Percentiles rank a stretch among this genome's conserved stretches.
Conservation (phyloP, 2,888 invertebrate species). For the Paralinhomoeus sp. region DNA sequence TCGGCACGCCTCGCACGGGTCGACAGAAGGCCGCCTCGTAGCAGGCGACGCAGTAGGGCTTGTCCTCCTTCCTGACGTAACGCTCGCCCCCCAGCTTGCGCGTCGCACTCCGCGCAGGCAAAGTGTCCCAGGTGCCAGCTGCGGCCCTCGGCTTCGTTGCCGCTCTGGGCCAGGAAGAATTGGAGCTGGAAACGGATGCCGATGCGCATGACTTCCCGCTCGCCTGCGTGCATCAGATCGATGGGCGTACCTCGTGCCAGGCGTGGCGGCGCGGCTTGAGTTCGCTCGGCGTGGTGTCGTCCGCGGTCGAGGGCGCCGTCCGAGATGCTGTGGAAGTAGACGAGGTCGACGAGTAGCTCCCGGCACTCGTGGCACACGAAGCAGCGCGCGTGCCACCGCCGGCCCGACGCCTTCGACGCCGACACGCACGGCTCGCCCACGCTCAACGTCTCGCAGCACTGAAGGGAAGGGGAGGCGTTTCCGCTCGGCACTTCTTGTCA, state of each 20-base stretch:
- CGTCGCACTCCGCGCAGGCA: slow-evolving; percentile 83
- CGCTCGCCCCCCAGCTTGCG: slow-evolving; percentile 81
- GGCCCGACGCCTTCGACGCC: slow-evolving; percentile 11
- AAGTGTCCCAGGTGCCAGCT: slow-evolving; percentile 99
- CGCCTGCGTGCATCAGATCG: too few relatives aligned
- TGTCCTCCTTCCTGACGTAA: slow-evolving; percentile 70
- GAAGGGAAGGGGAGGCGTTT: background rate
- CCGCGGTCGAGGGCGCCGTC: slow-evolving; percentile 70
- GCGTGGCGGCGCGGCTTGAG: slow-evolving; percentile 86
- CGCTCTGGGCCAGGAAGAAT: slow-evolving; percentile 93
- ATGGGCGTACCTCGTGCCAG: slow-evolving; percentile 64
- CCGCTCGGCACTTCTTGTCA: too few relatives aligned
- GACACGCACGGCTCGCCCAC: slow-evolving; percentile 5
- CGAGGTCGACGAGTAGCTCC: slow-evolving; percentile 82
- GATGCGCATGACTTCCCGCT: too few relatives aligned
- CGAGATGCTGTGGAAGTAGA: slow-evolving; percentile 83
- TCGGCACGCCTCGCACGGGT: slow-evolving; percentile 79
- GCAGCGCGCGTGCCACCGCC: slow-evolving; percentile 72
- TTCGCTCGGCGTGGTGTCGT: slow-evolving; percentile 83
- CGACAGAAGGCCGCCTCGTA: slow-evolving; percentile 94
- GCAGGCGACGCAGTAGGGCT: slow-evolving; percentile 90
- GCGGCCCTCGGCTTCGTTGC: slow-evolving; percentile 93
- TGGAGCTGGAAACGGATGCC: slow-evolving; percentile 49
- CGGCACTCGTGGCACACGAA: slow-evolving; percentile 73
- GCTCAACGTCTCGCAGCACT: slow-evolving; percentile 7